Conservation (phyloP, 2,113 vertebrate genomes). For the Cyanistes caeruleus region DNA sequence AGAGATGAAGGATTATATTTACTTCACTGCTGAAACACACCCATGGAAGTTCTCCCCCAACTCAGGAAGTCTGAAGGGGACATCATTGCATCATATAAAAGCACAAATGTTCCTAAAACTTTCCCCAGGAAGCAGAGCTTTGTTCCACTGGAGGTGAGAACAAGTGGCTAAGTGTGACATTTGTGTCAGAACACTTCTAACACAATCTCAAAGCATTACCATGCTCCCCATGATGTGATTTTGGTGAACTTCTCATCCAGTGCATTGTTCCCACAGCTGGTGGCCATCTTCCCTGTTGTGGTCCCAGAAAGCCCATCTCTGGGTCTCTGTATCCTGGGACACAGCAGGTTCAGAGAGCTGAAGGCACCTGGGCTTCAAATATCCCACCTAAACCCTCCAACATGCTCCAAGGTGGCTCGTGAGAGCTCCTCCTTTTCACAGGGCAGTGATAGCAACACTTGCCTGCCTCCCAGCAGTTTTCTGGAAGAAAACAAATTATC, state of each 20-base stretch:
- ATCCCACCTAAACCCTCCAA: background rate
- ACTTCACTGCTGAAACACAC: background rate
- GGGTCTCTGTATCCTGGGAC: background rate
- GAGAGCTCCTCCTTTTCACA: background rate
- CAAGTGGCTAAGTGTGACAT: background rate
- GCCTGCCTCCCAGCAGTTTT: background rate
- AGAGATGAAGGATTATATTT: background rate
- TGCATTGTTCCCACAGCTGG: rapidly evolving
- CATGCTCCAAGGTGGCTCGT: background rate
- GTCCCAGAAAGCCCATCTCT: background rate
- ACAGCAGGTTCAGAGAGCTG: background rate
- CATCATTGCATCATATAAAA: background rate
- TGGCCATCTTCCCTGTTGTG: background rate
- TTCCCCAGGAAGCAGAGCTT: background rate
- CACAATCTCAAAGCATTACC: rapidly evolving
- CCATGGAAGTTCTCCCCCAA: background rate
- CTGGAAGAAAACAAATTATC: background rate
- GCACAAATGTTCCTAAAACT: background rate
- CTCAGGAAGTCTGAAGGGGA: background rate
- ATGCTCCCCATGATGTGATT: background rate
- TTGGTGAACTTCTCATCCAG: background rate
- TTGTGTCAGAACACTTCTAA: background rate
- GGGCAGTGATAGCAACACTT: background rate
- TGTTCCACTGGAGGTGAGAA: background rate
- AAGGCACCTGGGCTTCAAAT: background rate